Base-by-base conservation (phyloP, 2,888 invertebrate genomes). In the Tenthredo mesomela region DNA sequence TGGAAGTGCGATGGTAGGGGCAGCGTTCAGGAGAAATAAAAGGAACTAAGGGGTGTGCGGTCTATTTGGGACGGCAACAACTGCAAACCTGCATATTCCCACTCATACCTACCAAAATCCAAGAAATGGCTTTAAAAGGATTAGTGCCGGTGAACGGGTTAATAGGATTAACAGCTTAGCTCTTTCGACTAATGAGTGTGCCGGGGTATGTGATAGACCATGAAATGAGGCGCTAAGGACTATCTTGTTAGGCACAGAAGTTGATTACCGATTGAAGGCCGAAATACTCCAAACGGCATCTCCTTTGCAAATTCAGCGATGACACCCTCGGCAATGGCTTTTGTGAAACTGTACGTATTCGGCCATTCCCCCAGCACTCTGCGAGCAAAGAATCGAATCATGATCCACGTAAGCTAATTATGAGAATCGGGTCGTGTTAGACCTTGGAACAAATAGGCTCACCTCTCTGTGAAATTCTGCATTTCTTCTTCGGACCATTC, bases 301-400 rank as follows among this genome's bases (percentile, higher is more conserved):
- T 91, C 91, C 7, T 90, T 89, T 2, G 93, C 94, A 87, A 95
- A 94, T 84, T 94, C 93, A 25, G 93, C 90, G 65, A 95, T 90
- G 85, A 94, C 88, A 85, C 93, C 93, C 89, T 95, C 95, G 0
- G 95, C 95, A 86, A 95, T 89, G 65, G 95, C 95, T 90, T 95
- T 95, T 9, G 95, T 95, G 91, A 94, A 95, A 0, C 95, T 95
- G 93, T 95, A 95, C 0, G 95, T 95, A 91, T 95, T 95, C n/a
- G 95, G 95, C 77, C 94, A 94, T 82, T 89, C 89, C 25, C 91
- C 91, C 85, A 91, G 89, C 37, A 91, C 90, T 90, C 75, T 77
- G 29, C 15, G 29, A n/a, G 21, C 40, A 47, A 40, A 21, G 18
- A 61, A 61, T 61, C 2, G 4, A 61, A 9, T 43, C 3, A 21